Evolutionary conservation across 2,113 vertebrate genomes (phyloP).

Genomic region (Empidonax traillii): DNA sequence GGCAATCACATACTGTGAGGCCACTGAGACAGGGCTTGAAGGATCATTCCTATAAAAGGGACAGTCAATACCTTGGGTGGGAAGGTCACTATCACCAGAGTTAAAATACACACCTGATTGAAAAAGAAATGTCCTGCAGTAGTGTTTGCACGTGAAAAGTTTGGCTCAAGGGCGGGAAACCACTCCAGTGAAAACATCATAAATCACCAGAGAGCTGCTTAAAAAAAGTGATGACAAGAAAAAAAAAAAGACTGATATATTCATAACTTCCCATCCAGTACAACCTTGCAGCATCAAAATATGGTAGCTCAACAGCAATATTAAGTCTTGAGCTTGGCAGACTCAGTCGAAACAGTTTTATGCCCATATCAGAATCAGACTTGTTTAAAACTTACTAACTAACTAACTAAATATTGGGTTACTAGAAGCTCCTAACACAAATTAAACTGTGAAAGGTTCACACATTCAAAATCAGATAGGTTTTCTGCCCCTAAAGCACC

Average conservation of each 20-base stretch:
- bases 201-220: neutral
- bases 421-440: neutral
- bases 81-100: conserved; percentile 31
- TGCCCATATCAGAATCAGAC: neutral
- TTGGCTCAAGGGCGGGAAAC: conserved; percentile 37
- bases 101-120: neutral
- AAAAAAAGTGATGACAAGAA: neutral
- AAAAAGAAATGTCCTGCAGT: neutral
- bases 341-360: neutral
- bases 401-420: neutral
- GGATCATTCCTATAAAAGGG: neutral
- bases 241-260: neutral
- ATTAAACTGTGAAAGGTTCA: neutral
- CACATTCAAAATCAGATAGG: neutral
- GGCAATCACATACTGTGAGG: neutral
- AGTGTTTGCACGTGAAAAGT: neutral
- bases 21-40: conserved; percentile 39
- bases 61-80: neutral
- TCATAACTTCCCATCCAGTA: neutral
- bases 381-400: neutral
- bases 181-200: neutral
- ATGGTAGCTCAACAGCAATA: neutral
- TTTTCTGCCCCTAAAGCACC: neutral
- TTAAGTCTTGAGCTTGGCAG: neutral
- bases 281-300: neutral